Percentiles rank a stretch among this genome's conserved stretches.
These are phyloP conservation scores for Graphium colonna DNA, from an alignment of 2,888 invertebrate genomes.

Conservation along the genomic window DNA sequence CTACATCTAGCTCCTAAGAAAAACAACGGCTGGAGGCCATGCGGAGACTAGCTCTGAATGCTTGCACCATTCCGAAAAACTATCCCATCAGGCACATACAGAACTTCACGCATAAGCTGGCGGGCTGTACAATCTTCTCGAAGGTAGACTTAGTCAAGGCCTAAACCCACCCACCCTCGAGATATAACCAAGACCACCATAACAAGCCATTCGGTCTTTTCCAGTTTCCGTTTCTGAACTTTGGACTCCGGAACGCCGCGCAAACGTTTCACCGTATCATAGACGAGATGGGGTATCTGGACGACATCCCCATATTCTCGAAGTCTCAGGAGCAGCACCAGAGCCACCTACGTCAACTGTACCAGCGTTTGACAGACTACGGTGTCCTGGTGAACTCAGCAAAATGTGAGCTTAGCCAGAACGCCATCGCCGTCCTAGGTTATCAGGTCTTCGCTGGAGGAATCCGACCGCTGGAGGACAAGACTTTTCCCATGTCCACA, in stretches of 20 bases:
- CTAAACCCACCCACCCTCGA: conserved; percentile 34
- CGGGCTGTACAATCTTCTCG: no score
- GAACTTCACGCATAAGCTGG: no score
- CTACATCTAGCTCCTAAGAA: no score
- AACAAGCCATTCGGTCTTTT: background rate
- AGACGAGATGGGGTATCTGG: conserved; percentile 8
- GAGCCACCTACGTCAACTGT: conserved; percentile 1
- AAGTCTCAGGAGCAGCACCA: background rate
- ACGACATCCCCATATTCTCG: conserved; percentile 6
- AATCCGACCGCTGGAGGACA: conserved; percentile 17
- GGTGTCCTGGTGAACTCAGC: background rate
- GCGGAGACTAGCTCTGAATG: no score
- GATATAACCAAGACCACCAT: conserved; percentile 41
- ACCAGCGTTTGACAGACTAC: conserved; percentile 1
- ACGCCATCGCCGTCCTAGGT: conserved; percentile 13
- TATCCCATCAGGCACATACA: no score
- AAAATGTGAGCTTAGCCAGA: no score
- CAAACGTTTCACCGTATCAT: no score
- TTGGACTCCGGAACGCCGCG: conserved; percentile 50
- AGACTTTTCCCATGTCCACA: no score
- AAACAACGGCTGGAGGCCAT: no score
- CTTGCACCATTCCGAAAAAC: no score
- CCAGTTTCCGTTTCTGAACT: conserved; percentile 32
- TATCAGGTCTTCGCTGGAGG: no score
- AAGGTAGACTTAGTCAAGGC: no score